phyloP scores from a whole-genome alignment of 2,113 vertebrate species.

The Crotalus viridis region DNA sequence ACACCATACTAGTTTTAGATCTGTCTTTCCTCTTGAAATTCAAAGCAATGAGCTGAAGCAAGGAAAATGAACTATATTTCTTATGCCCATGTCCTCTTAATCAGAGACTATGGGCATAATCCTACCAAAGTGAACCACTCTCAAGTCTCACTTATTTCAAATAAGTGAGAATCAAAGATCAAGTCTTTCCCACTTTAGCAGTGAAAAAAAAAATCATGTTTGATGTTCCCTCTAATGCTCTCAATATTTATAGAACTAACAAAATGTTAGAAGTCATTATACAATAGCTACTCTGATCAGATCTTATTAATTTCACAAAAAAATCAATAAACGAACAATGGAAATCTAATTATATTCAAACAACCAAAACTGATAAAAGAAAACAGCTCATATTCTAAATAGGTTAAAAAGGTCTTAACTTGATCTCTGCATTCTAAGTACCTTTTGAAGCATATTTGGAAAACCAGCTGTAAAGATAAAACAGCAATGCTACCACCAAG shows the following conservation, averaged over 20 bases:
- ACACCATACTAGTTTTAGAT: conserved; percentile 1
- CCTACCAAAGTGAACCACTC: background rate
- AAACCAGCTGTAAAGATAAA: background rate
- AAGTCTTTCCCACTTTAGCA: background rate
- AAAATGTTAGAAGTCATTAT: background rate
- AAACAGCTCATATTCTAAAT: background rate
- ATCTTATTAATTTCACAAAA: background rate
- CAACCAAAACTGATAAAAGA: background rate
- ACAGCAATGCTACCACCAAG: background rate
- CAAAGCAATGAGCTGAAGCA: rapidly evolving
- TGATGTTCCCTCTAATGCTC: background rate
- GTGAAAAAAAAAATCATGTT: background rate
- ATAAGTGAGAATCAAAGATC: background rate
- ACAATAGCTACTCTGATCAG: background rate
- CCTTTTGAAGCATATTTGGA: background rate
- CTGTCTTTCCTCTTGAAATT: background rate
- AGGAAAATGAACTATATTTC: conserved; percentile 5
- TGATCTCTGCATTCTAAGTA: background rate
- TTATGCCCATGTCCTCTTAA: background rate
- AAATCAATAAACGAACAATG: background rate
- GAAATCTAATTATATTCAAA: background rate
- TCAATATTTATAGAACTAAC: background rate
- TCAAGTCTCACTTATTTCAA: background rate
- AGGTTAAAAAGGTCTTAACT: background rate
- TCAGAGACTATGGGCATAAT: background rate